Base-by-base conservation (phyloP, 2,113 vertebrate genomes). In the Tyrannus savana region DNA sequence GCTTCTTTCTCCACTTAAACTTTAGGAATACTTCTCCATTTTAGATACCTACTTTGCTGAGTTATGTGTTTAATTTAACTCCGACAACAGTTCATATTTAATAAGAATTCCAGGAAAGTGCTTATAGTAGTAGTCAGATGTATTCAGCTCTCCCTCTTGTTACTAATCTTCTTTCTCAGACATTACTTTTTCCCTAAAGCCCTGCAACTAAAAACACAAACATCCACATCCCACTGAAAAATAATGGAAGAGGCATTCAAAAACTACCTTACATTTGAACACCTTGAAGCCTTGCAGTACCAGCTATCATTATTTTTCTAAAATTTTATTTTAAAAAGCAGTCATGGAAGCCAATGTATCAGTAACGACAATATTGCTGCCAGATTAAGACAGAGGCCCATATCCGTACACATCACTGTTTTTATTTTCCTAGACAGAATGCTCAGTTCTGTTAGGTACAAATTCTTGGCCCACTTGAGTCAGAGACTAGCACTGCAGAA, bases 281-380 rank as follows among this genome's bases (percentile, higher is more conserved):
- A 85, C 1, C 8, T 22, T 85, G 49, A 69, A 66, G 37, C 64
- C 77, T 63, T 84, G 8, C 10, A 46, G 46, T 35, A 58, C 15
- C 10, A 84, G 10, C 4, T 24, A 46, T 5, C 41, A 23, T 7
- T 2, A 46, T 4, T 73, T 76, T 74, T 73, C 35, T 76, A 75
- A 87, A 90, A 37, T 27, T 53, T 69, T 24, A 46, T 67, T 67
- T 72, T 52, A 58, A 63, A 67, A 59, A 67, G 11, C 11, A 37
- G 0, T 19, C 7, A 10, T 46, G 41, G 22, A 81, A 27, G 19
- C 4, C 0, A 3, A 18, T 25, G 37, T 14, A n/a, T 62, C n/a
- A 47, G 5, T 12, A 79, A 28, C 44, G 41, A 39, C 33, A 72
- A 44, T 52, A 60, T 16, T 83, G 41, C 7, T 28, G 7, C 22